These are phyloP conservation scores for Pseudomugil gertrudae DNA, from an alignment of 2,797 vertebrate genomes.

Conservation along the genomic window DNA sequence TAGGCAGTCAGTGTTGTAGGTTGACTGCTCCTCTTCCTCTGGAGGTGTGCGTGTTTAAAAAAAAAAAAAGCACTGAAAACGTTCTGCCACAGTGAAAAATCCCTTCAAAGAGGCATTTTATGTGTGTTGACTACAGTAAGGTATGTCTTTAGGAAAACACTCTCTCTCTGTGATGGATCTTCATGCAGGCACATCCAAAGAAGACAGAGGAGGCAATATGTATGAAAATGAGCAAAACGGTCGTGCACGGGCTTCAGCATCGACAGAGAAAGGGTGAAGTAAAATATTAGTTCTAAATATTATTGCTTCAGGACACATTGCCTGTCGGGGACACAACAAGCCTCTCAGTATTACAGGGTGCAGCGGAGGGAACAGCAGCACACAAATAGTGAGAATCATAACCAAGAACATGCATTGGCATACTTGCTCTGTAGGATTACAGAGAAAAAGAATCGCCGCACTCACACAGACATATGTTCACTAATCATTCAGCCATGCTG, in stretches of 20 bases:
- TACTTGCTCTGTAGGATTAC: slow-evolving; percentile 1
- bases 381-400: slow-evolving; percentile 4
- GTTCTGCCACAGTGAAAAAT: slow-evolving; percentile 65
- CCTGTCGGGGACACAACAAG: slow-evolving; percentile 54
- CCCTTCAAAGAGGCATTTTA: slow-evolving; percentile 68
- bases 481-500: neutral
- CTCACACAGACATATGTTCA: neutral
- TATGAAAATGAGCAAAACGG: slow-evolving; percentile 75
- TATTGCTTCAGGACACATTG: slow-evolving; percentile 63
- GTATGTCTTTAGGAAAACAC: slow-evolving; percentile 69
- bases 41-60: slow-evolving; percentile 62
- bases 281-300: slow-evolving; percentile 57
- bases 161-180: slow-evolving; percentile 66
- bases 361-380: slow-evolving; percentile 38
- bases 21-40: slow-evolving; percentile 67
- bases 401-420: slow-evolving; percentile 4
- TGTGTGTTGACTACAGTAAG: slow-evolving; percentile 59
- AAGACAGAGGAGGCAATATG: slow-evolving; percentile 76
- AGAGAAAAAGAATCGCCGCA: neutral
- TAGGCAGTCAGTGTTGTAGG: slow-evolving; percentile 62
- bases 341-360: slow-evolving; percentile 50
- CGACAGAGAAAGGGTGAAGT: slow-evolving; percentile 53
- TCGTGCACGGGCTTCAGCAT: slow-evolving; percentile 54
- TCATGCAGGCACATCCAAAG: slow-evolving; percentile 60
- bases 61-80: slow-evolving; percentile 60